phyloP scores from a whole-genome alignment of 2,888 invertebrate species.

The Chloroclysta siterata region DNA sequence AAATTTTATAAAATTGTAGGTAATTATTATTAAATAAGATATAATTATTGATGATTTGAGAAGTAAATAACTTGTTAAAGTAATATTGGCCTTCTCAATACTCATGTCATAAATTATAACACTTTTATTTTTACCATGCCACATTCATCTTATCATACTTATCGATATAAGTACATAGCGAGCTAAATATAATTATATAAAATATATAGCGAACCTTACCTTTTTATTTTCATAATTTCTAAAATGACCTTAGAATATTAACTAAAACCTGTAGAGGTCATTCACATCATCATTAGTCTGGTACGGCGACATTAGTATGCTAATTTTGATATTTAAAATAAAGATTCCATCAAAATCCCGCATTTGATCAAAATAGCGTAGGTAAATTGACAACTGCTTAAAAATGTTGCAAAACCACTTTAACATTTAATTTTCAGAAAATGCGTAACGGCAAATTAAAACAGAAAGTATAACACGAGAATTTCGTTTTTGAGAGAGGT shows the following conservation, averaged over 20 bases:
- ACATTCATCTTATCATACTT: too few species aligned
- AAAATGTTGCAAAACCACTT: slow-evolving; percentile 6
- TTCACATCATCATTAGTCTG: slow-evolving; percentile 11
- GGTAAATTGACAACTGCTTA: neutral
- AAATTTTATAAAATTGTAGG: neutral
- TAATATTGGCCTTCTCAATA: too few species aligned
- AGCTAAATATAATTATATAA: too few species aligned
- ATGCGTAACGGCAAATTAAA: neutral
- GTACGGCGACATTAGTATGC: slow-evolving; percentile 12
- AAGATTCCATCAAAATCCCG: neutral
- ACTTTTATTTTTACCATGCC: too few species aligned
- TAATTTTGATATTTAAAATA: slow-evolving; percentile 12
- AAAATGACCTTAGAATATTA: neutral
- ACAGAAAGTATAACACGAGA: neutral
- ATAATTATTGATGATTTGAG: too few species aligned
- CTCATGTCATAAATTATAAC: too few species aligned
- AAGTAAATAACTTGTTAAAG: too few species aligned
- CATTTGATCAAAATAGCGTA: neutral
- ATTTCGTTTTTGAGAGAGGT: neutral
- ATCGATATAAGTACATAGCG: too few species aligned
- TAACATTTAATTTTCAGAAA: neutral
- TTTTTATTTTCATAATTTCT: too few species aligned
- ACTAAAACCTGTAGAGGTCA: slow-evolving; percentile 7
- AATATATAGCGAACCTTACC: too few species aligned
- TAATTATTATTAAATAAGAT: neutral